These are phyloP conservation scores for Ladona fulva DNA, from an alignment of 1,140 invertebrate genomes.

Conservation along the genomic window DNA sequence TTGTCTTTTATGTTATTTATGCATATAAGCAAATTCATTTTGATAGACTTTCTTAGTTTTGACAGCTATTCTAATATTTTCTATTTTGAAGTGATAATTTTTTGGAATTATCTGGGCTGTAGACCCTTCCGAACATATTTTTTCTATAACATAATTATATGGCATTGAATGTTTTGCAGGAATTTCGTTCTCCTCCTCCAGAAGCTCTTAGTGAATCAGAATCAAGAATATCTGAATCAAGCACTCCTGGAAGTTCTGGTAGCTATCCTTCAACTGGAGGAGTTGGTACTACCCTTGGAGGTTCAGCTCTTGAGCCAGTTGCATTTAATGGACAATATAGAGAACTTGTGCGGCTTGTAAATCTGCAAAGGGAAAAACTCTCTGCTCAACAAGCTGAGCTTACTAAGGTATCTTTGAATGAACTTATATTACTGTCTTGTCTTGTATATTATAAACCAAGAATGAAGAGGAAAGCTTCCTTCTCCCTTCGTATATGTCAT, in stretches of 20 bases:
- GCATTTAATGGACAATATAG: constrained; percentile 35
- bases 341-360: constrained; percentile 76
- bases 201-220: not conserved
- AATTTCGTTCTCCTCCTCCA: not conserved
- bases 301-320: not conserved
- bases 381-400: constrained; percentile 80
- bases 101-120: too few relatives aligned
- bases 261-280: not conserved
- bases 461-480: too few relatives aligned
- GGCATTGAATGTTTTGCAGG: not conserved
- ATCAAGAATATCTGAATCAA: not conserved
- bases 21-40: too few relatives aligned
- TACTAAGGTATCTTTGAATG: constrained; percentile 59
- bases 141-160: too few relatives aligned
- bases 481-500: too few relatives aligned
- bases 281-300: not conserved
- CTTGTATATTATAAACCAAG: too few relatives aligned
- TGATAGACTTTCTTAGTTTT: too few relatives aligned
- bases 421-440: too few relatives aligned
- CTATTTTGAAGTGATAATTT: too few relatives aligned
- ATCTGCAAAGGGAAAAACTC: constrained; percentile 81
- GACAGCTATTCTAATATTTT: too few relatives aligned
- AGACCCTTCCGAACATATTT: too few relatives aligned
- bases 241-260: not conserved
- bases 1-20: too few relatives aligned